phyloP scores from a whole-genome alignment of 2,113 vertebrate genomes.

The Aix galericulata region DNA sequence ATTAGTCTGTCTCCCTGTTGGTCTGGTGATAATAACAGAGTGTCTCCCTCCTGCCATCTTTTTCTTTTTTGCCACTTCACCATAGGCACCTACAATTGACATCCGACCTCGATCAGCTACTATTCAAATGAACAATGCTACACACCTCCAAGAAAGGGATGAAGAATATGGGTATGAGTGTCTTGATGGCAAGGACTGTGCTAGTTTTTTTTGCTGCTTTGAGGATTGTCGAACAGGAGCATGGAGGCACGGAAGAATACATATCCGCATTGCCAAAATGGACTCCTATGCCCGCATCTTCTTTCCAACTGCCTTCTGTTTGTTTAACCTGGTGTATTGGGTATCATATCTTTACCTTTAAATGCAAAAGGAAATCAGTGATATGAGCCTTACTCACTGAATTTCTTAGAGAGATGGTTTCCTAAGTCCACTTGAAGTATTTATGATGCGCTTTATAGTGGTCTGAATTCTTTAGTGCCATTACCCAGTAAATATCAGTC shows the following conservation, averaged over 20 bases:
- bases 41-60: background rate
- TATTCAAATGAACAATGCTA: conserved; percentile 99
- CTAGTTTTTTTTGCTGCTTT: conserved; percentile 99
- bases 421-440: conserved; percentile 62
- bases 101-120: conserved; percentile 97
- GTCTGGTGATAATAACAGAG: background rate
- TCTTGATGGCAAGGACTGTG: conserved; percentile 98
- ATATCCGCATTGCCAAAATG: conserved; percentile 97
- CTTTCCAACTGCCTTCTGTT: conserved; percentile 96
- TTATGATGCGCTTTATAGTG: conserved; percentile 32
- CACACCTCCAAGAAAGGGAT: conserved; percentile 96
- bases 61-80: background rate
- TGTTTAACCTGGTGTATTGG: conserved; percentile 99
- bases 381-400: conserved; percentile 69
- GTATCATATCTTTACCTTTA: conserved; percentile 98
- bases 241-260: conserved; percentile 95
- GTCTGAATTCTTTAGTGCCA: conserved; percentile 71
- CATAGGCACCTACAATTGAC: conserved; percentile 95
- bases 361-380: conserved; percentile 37
- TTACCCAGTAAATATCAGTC: conserved; percentile 48
- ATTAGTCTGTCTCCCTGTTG: background rate
- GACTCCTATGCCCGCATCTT: conserved; percentile 98
- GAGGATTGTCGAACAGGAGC: conserved; percentile 97
- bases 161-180: conserved; percentile 98
- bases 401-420: conserved; percentile 67